phyloP scores from a whole-genome alignment of 2,888 invertebrate genomes.

The Hypercompe scribonia region DNA sequence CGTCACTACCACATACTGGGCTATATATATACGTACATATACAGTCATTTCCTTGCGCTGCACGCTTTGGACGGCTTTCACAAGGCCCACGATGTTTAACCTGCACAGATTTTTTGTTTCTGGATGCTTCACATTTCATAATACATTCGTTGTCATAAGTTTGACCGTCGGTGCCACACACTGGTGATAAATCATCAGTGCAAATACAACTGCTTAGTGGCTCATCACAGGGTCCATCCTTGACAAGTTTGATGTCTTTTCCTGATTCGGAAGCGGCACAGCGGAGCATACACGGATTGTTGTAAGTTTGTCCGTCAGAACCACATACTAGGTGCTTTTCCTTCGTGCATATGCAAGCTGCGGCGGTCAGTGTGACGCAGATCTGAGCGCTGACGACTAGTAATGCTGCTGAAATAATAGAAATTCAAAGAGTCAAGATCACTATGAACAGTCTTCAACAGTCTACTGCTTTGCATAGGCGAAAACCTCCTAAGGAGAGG shows the following conservation, averaged over 20 bases:
- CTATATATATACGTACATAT: slow-evolving; percentile 4
- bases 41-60: too few species aligned
- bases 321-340: slow-evolving; percentile 88
- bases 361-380: slow-evolving; percentile 49
- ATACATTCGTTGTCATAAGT: slow-evolving; percentile 60
- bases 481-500: too few species aligned
- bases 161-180: slow-evolving; percentile 54
- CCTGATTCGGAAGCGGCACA: slow-evolving; percentile 63
- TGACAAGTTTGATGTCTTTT: neutral
- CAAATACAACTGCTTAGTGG: slow-evolving; percentile 24
- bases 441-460: too few species aligned
- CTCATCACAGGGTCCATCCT: neutral
- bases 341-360: slow-evolving; percentile 64
- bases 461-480: too few species aligned
- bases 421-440: neutral
- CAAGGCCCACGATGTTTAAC: neutral
- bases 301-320: slow-evolving; percentile 90
- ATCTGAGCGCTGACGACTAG: slow-evolving; percentile 48
- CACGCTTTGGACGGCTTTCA: slow-evolving; percentile 3
- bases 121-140: slow-evolving; percentile 41
- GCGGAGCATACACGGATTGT: slow-evolving; percentile 88
- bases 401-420: slow-evolving; percentile 50
- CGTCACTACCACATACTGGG: slow-evolving; percentile 12
- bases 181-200: slow-evolving; percentile 33
- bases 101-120: neutral